A percentile compares a stretch with the other conserved stretches of the same genome.
Evolutionary conservation across 2,797 vertebrate species (phyloP).

Genomic region (Sebastes diploproa): DNA sequence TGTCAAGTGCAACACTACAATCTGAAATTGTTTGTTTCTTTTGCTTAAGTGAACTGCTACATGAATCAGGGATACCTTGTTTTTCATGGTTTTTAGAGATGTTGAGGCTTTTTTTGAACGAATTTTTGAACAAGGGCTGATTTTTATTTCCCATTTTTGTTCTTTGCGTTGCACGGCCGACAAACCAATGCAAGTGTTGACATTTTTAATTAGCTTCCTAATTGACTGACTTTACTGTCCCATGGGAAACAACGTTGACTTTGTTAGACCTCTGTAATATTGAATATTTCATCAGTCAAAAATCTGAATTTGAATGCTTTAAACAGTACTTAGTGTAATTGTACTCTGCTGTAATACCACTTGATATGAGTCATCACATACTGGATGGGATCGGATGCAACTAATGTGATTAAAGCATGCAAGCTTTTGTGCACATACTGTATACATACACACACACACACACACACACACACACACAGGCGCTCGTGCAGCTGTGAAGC

Average conservation of each 20-base stretch:
- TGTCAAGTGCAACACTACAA: not conserved
- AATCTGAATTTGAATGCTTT: not conserved
- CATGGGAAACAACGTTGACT: not conserved
- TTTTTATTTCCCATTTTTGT: not conserved
- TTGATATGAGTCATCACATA: slow-evolving; percentile 17
- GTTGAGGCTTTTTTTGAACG: too few relatives aligned
- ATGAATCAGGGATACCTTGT: not conserved
- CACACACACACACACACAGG: not conserved
- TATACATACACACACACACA: not conserved
- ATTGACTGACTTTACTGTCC: not conserved
- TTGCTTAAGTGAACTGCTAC: too few relatives aligned
- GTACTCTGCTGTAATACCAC: slow-evolving; percentile 2
- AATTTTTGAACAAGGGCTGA: not conserved
- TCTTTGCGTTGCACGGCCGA: not conserved
- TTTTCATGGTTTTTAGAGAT: not conserved
- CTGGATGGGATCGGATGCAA: not conserved
- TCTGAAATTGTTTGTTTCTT: not conserved
- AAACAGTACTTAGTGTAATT: not conserved
- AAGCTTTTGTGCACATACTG: not conserved
- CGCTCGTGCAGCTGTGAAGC: not conserved
- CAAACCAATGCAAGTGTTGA: not conserved
- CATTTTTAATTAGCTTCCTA: not conserved
- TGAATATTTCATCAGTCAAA: not conserved
- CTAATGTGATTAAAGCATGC: slow-evolving; percentile 34
- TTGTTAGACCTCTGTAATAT: not conserved